Percentiles rank a stretch among this genome's conserved stretches.
Conservation (phyloP, 2,113 vertebrate genomes). For the Maccullochella peelii region DNA sequence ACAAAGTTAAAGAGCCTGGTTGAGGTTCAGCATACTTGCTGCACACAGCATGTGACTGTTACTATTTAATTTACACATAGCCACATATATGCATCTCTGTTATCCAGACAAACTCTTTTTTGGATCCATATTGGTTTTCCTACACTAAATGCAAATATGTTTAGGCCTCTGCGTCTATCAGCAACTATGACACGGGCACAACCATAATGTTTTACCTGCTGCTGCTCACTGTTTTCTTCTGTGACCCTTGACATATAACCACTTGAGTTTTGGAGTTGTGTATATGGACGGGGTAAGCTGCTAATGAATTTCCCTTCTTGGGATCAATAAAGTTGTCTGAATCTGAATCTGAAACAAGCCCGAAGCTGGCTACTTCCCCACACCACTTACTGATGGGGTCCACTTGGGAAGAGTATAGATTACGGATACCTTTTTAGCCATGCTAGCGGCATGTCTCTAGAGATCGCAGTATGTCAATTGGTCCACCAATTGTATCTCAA, state of each 20-base stretch:
- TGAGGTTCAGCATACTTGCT: neutral
- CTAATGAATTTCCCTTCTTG: no score
- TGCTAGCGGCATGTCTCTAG: neutral
- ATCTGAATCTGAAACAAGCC: no score
- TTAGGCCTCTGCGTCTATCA: neutral
- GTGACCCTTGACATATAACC: no score
- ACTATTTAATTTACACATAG: neutral
- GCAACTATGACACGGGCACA: neutral
- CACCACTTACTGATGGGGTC: neutral
- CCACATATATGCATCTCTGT: neutral
- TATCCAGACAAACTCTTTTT: neutral
- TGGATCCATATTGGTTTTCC: neutral
- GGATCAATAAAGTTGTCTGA: no score
- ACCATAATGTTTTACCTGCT: no score
- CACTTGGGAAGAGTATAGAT: neutral
- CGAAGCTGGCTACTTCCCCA: no score
- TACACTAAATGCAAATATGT: neutral
- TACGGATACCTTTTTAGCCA: neutral
- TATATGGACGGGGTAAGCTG: no score
- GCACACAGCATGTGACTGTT: neutral
- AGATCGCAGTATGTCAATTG: neutral
- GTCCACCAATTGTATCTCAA: neutral
- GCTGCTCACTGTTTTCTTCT: no score
- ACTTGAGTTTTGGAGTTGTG: no score
- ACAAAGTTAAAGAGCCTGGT: neutral